Percentiles rank a stretch among this genome's conserved stretches.
These are phyloP conservation scores for Psittacula cyanocephala DNA, from an alignment of 2,113 vertebrate species.

Conservation along the genomic window DNA sequence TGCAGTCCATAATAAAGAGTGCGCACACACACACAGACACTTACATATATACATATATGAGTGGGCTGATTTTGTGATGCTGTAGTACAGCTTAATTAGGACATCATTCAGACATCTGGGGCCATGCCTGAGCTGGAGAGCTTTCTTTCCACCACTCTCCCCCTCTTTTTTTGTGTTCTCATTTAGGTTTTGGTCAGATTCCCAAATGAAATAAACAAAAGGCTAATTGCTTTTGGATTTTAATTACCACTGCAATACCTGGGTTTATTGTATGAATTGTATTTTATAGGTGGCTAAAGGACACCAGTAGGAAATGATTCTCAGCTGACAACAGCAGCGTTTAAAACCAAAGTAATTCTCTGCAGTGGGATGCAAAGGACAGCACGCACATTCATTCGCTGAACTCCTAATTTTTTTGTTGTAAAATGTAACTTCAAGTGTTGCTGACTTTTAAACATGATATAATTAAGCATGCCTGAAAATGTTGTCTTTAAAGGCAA, in stretches of 20 bases:
- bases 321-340: not conserved
- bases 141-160: not conserved
- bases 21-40: not conserved
- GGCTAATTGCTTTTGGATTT: slow-evolving; percentile 67
- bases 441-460: slow-evolving; percentile 49
- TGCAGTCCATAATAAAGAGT: slow-evolving; percentile 25
- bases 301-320: not conserved
- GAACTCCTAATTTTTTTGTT: not conserved
- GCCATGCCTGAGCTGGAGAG: not conserved
- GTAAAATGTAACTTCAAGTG: not conserved
- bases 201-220: slow-evolving; percentile 58
- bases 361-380: not conserved
- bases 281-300: slow-evolving; percentile 41
- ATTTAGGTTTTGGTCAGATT: slow-evolving; percentile 46
- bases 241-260: slow-evolving; percentile 60
- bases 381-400: not conserved
- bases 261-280: slow-evolving; percentile 19
- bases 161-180: not conserved
- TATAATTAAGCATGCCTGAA: slow-evolving; percentile 15
- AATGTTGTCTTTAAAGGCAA: not conserved
- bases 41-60: not conserved
- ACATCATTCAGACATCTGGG: slow-evolving; percentile 52
- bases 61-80: not conserved
- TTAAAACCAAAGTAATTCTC: not conserved
- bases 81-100: slow-evolving; percentile 53